These are phyloP conservation scores for Gobius niger DNA, from an alignment of 2,113 vertebrate species.

Conservation along the genomic window DNA sequence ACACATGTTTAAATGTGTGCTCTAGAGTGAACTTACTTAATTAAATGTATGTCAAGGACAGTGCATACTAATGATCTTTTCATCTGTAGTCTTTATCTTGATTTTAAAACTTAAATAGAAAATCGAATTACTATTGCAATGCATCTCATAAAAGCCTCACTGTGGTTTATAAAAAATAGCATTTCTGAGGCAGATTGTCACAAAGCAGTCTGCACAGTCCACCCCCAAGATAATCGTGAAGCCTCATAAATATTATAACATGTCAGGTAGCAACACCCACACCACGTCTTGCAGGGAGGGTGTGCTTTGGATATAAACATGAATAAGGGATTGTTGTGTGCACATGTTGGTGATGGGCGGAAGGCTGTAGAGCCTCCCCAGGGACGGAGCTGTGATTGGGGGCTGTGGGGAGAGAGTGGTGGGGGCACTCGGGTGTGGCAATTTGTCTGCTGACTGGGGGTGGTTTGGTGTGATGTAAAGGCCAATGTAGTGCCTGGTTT, in stretches of 20 bases:
- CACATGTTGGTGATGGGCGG: constrained; percentile 36
- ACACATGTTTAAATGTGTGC: too few relatives aligned
- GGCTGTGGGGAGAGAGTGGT: constrained; percentile 11
- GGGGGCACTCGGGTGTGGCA: constrained; percentile 28
- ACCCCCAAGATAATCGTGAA: constrained; percentile 44
- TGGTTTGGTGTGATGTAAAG: constrained; percentile 13
- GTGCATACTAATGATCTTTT: too few relatives aligned
- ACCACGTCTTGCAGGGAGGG: constrained; percentile 35
- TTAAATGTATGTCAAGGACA: too few relatives aligned
- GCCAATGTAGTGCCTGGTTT: constrained; percentile 17
- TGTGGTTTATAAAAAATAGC: constrained; percentile 25
- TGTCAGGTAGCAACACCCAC: constrained; percentile 56
- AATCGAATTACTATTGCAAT: too few relatives aligned
- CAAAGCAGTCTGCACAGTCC: constrained; percentile 40
- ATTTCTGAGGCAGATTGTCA: constrained; percentile 42
- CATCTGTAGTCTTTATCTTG: too few relatives aligned
- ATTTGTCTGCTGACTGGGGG: constrained; percentile 35
- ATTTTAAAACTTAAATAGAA: too few relatives aligned
- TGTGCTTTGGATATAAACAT: constrained; percentile 35
- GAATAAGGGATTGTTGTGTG: constrained; percentile 54
- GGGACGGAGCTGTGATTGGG: constrained; percentile 46
- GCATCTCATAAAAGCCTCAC: not conserved
- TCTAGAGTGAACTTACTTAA: too few relatives aligned
- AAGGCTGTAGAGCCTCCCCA: constrained; percentile 29
- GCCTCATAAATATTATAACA: constrained; percentile 62